A percentile compares a stretch with the other conserved stretches of the same genome.
These are phyloP conservation scores for Mercenaria mercenaria DNA, from an alignment of 1,140 invertebrate species.

Conservation along the genomic window DNA sequence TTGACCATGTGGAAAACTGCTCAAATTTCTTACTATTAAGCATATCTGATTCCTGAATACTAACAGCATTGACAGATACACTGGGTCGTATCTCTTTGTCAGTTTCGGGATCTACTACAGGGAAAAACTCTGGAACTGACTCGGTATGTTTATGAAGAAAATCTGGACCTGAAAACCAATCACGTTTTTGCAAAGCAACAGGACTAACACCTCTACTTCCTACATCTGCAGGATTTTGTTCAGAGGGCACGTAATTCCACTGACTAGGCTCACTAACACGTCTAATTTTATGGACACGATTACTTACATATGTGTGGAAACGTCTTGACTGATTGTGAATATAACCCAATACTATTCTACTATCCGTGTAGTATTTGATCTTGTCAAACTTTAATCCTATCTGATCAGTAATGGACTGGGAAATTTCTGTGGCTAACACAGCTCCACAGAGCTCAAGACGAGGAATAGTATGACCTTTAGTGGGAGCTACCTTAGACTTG, in stretches of 20 bases:
- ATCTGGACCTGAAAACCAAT: not conserved
- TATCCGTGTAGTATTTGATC: slow-evolving; percentile 45
- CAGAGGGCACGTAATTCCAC: slow-evolving; percentile 48
- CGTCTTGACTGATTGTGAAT: slow-evolving; percentile 43
- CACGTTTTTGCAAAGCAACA: not conserved
- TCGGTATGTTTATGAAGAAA: not conserved
- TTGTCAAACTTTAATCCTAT: not conserved
- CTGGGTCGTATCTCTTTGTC: slow-evolving; percentile 42
- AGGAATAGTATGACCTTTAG: slow-evolving; percentile 49
- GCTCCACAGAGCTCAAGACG: slow-evolving; percentile 39
- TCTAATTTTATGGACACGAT: slow-evolving; percentile 47
- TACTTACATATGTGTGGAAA: slow-evolving; percentile 59
- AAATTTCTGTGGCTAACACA: slow-evolving; percentile 41
- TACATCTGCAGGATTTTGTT: slow-evolving; percentile 56
- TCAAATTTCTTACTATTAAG: slow-evolving; percentile 21
- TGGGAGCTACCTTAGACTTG: slow-evolving; percentile 62
- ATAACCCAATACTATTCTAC: slow-evolving; percentile 59
- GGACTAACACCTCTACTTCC: slow-evolving; percentile 16
- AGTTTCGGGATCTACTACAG: not conserved
- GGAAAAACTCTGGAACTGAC: not conserved
- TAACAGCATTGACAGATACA: not conserved
- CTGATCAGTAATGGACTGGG: not conserved
- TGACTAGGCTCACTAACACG: slow-evolving; percentile 6
- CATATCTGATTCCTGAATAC: not conserved
- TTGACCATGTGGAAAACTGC: not conserved